Conservation (phyloP, 2,113 vertebrate species). For the Phoenicopterus ruber region DNA sequence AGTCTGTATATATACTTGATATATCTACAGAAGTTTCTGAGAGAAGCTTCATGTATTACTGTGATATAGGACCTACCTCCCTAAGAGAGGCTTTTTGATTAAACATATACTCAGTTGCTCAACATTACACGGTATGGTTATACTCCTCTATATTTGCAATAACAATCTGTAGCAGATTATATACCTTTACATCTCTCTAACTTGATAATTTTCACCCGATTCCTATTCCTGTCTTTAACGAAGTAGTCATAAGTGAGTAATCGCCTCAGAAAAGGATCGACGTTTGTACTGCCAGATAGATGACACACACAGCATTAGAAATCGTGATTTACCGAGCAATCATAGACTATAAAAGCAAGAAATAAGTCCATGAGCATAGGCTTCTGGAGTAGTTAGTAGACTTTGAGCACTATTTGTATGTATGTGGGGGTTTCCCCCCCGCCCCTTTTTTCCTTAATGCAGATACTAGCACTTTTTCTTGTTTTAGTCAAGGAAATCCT, state of each 20-base stretch:
- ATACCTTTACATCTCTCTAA: neutral
- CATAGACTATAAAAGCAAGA: neutral
- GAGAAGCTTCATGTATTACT: neutral
- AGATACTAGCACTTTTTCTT: neutral
- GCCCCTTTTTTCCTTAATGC: neutral
- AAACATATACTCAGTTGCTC: neutral
- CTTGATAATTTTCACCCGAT: neutral
- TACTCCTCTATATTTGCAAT: neutral
- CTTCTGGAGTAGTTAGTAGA: neutral
- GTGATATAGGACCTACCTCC: neutral
- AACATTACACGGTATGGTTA: neutral
- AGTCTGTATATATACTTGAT: neutral
- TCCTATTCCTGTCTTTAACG: neutral
- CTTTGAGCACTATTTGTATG: neutral
- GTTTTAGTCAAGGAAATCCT: neutral
- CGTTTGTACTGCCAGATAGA: neutral
- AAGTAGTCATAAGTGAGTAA: neutral
- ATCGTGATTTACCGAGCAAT: neutral
- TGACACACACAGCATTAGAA: neutral
- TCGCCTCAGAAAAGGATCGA: neutral
- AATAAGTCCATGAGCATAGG: neutral
- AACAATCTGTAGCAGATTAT: neutral
- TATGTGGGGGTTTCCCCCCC: neutral
- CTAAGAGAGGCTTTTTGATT: neutral
- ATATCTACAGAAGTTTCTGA: neutral